Evolutionary conservation across 2,888 invertebrate genomes (phyloP).

Genomic region (Autographa pulchrina): DNA sequence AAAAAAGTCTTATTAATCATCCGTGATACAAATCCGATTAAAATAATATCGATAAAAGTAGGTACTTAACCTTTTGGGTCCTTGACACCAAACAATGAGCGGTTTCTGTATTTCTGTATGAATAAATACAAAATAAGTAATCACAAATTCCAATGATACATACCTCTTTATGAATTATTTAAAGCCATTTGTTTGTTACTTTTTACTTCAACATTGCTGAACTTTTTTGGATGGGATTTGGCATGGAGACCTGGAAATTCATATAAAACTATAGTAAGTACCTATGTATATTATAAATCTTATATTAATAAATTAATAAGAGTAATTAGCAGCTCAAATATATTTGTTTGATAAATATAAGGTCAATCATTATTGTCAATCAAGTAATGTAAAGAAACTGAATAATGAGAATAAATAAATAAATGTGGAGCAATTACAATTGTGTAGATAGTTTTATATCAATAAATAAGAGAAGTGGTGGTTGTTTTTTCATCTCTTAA

Average conservation of each 20-base stretch:
- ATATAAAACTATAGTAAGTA: no score
- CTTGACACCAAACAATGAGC: not conserved
- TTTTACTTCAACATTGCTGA: not conserved
- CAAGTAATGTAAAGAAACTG: no score
- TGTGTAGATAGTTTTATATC: no score
- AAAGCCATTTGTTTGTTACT: not conserved
- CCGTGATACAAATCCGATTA: not conserved
- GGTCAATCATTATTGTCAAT: no score
- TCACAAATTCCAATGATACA: not conserved
- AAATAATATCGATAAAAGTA: not conserved
- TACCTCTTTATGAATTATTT: not conserved
- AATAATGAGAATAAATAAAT: no score
- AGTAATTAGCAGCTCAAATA: no score
- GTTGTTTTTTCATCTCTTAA: no score
- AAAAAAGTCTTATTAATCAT: not conserved
- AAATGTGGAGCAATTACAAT: no score
- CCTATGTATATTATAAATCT: no score
- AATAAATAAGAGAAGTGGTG: no score
- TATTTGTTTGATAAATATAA: no score
- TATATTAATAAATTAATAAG: no score
- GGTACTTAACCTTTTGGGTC: not conserved
- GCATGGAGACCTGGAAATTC: not conserved
- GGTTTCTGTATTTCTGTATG: constrained; percentile 1
- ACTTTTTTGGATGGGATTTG: not conserved
- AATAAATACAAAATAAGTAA: constrained; percentile 4